Percentiles rank a stretch among this genome's conserved stretches.
These are phyloP conservation scores for Rhyacichthys aspro DNA, from an alignment of 2,797 vertebrate genomes.

Conservation along the genomic window DNA sequence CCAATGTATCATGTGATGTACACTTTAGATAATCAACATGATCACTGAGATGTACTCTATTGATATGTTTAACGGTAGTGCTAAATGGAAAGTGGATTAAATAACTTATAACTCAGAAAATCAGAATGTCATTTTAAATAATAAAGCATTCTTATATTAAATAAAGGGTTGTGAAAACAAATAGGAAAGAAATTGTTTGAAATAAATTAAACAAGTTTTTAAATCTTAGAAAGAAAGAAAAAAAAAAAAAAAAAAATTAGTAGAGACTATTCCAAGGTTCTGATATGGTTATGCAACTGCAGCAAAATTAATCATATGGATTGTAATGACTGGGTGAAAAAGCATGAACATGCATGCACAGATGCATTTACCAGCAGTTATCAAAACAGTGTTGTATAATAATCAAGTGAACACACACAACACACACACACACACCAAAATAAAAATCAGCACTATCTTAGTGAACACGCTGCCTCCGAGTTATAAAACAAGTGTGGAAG, in stretches of 20 bases:
- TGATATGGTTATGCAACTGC: conserved; percentile 18
- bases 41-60: background rate
- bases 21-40: background rate
- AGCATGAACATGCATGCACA: conserved; percentile 27
- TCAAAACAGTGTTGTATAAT: conserved; percentile 1
- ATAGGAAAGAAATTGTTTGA: conserved; percentile 2
- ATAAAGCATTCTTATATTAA: background rate
- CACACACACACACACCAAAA: background rate
- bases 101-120: too few species aligned
- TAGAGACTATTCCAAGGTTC: too few species aligned
- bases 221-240: too few species aligned
- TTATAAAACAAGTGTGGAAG: conserved; percentile 57
- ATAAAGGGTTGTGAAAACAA: background rate
- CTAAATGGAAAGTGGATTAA: conserved; percentile 4
- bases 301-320: conserved; percentile 20
- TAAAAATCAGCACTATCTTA: conserved; percentile 39
- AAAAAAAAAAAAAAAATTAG: too few species aligned
- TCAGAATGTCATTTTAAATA: conserved; percentile 16
- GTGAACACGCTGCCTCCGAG: conserved; percentile 70
- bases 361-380: conserved; percentile 27
- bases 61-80: conserved; percentile 14
- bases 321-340: conserved; percentile 4
- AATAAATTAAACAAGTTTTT: background rate
- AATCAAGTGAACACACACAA: conserved; percentile 13
- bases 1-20: conserved; percentile 13